Base-by-base conservation (phyloP, 2,797 vertebrate species). In the Loris lydekkerianus region DNA sequence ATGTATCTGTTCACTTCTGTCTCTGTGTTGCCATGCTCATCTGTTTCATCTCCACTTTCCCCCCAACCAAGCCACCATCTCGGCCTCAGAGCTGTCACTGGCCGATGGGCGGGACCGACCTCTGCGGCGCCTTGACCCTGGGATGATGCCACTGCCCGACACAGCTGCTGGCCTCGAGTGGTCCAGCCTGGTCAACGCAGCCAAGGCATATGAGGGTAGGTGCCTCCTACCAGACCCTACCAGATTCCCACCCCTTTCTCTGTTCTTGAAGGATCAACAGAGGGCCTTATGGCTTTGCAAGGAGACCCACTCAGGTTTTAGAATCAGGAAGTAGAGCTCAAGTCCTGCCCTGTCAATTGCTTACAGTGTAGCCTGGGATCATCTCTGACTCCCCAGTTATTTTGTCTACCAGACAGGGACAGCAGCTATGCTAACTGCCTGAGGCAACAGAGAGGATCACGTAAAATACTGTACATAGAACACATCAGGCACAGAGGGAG, bases 91-190 rank as follows among this genome's bases (percentile, higher is more conserved):
- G 97, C 97, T 99, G 89, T 99, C 99, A 0, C 98, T 99, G 89
- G 98, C 98, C 0, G 99, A 99, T 3, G 98, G 98, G 23, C 98
- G 98, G 95, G 99, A 99, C 97, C 99, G 99, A 95, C 98, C 99
- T 0, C 97, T 99, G 69, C 98, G 99, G 78, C 98, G 99, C 58
- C 98, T 99, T 0, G 99, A 99, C 86, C 99, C 99, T 0, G 99
- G 99, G 0, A 98, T 99, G 97, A 99, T 99, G 99, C 99, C 99
- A 0, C 98, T 99, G 13, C 99, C 99, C 0, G 99, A 99, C 98
- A 99, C 99, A 0, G 99, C 99, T 5, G 96, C 98, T 0, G 99
- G 99, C 10, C 98, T 99, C 2, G 99, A 99, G 98, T 99, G 99
- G 99, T 98, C 99, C 98, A 99, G 99, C 95, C 98, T 99, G 81